Evolutionary conservation across 2,888 invertebrate species (phyloP).

Genomic region (Epicampocera succincta): DNA sequence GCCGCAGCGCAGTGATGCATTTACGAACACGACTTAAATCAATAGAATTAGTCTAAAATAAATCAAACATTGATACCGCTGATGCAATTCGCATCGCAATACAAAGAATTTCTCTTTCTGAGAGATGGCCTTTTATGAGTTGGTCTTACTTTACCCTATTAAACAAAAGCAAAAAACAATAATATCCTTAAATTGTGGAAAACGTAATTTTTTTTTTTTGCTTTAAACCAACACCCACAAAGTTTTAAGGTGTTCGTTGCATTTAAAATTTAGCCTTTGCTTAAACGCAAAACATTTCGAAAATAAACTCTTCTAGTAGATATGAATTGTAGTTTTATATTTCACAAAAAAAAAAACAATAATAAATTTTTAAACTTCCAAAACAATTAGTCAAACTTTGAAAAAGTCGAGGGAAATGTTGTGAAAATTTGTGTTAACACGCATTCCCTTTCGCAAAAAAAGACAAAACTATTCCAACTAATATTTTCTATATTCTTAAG

Average conservation of each 20-base stretch:
- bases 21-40: too few relatives aligned
- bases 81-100: too few relatives aligned
- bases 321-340: conserved; percentile 42
- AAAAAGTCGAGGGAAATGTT: not conserved
- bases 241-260: conserved; percentile 11
- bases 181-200: conserved; percentile 20
- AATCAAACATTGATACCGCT: too few relatives aligned
- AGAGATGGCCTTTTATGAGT: not conserved
- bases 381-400: conserved; percentile 36
- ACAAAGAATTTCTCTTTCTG: too few relatives aligned
- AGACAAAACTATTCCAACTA: not conserved
- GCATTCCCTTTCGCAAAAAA: not conserved
- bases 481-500: conserved; percentile 9
- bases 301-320: not conserved
- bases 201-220: conserved; percentile 35
- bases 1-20: too few relatives aligned
- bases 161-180: not conserved
- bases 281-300: conserved; percentile 41
- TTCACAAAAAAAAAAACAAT: conserved; percentile 50
- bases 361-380: conserved; percentile 21
- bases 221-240: conserved; percentile 59
- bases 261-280: conserved; percentile 49
- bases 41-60: too few relatives aligned
- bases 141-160: conserved; percentile 15
- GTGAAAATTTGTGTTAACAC: not conserved